Base-by-base conservation (phyloP, 2,888 invertebrate genomes). In the Trichopoda pennipes region DNA sequence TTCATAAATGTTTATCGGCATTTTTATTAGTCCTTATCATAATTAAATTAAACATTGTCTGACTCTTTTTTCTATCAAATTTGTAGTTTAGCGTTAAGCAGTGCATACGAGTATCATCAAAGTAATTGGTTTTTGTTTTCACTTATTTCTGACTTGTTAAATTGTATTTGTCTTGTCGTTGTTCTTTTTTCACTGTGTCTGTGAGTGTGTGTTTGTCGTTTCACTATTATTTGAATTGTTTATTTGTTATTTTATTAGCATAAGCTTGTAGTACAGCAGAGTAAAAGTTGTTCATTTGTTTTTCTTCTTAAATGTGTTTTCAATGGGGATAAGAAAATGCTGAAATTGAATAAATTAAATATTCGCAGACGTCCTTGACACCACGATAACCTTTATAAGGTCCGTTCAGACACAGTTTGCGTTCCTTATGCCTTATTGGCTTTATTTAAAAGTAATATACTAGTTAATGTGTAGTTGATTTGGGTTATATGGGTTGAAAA, bases 91-190 rank as follows among this genome's bases (percentile, higher is more conserved):
- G 51, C 9, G 21, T 51, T 51, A 38, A 12, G 9, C 38, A 3
- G 51, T 72, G 21, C 23, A 44, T 10, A n/a, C n/a, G n/a, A n/a
- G n/a, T n/a, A 51, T 63, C 58, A 70, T 64, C 49, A 63, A 78
- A 66, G n/a, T 58, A 64, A 58, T 73, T 61, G 17, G 17, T 68
- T 63, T 74, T 66, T 64, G 28, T 56, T 38, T 38, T 2, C 38
- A 7, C 8, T 35, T 35, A 10, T 35, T n/a, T 35, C 35, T 38
- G 12, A 12, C 55, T 55, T 35, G 63, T 32, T 49, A 8, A 58
- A 63, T 56, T 69, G 73, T 79, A 63, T 79, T 79, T 79, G 44
- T 60, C 55, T 72, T 72, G 56, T 60, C 66, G 42, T 60, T 81
- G 80, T 66, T 66, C 49, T 49, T 66, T 66, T 63, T 56, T 21